A percentile compares a stretch with the other conserved stretches of the same genome.
Conservation (phyloP, 2,113 vertebrate genomes). For the Felis chaus region DNA sequence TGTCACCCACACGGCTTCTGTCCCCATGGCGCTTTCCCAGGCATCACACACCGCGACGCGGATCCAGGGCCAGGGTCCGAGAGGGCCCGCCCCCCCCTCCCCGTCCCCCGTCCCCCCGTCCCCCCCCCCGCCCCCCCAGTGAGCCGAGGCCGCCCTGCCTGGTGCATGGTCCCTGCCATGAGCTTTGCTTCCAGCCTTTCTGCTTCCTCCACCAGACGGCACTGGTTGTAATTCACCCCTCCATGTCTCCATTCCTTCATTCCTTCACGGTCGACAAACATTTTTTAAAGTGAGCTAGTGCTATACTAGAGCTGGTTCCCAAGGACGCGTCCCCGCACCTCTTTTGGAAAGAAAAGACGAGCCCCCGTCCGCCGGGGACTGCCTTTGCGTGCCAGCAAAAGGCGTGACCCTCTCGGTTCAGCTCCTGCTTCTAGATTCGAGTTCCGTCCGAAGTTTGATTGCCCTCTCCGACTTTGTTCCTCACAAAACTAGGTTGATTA, state of each 20-base stretch:
- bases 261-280: neutral
- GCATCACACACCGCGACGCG: neutral
- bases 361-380: neutral
- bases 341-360: neutral
- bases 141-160: neutral
- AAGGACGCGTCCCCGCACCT: accelerated
- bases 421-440: accelerated
- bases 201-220: neutral
- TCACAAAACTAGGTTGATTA: slow-evolving; percentile 31
- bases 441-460: neutral
- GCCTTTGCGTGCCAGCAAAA: neutral
- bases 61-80: neutral
- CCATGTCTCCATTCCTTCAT: neutral
- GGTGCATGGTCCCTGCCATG: neutral
- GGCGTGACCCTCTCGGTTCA: neutral
- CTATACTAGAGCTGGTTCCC: neutral
- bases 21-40: neutral
- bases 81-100: neutral
- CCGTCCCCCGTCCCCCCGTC: accelerated
- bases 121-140: neutral
- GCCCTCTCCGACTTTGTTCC: neutral
- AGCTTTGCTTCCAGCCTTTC: neutral
- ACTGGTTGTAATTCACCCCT: neutral
- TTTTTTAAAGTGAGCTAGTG: neutral
- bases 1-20: neutral